Evolutionary conservation across 2,888 invertebrate genomes (phyloP).

Genomic region (Spatulosminthurus flaviceps): DNA sequence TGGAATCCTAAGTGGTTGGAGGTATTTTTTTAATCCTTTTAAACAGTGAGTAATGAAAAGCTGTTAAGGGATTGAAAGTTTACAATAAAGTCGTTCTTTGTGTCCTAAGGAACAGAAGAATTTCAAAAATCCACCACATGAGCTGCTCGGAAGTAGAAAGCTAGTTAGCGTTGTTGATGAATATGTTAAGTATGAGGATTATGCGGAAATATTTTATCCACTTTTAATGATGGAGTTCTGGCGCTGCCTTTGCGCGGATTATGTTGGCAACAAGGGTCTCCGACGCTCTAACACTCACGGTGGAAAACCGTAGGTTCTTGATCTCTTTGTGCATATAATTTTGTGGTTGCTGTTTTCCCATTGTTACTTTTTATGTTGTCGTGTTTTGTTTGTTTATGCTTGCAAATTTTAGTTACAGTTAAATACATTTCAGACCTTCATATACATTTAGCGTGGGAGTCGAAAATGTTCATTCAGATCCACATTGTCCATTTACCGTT

Average conservation of each 20-base stretch:
- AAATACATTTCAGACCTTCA: background rate
- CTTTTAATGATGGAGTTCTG: constrained; percentile 26
- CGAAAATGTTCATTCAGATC: background rate
- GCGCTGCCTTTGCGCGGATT: background rate
- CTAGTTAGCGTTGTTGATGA: background rate
- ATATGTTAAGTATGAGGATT: background rate
- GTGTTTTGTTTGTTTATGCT: no score
- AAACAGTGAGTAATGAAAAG: no score
- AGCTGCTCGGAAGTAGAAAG: background rate
- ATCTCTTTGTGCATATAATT: background rate
- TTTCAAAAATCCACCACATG: background rate
- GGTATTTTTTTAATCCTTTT: constrained; percentile 54
- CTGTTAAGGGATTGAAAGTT: no score
- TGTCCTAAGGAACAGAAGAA: background rate
- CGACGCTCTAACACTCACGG: no score
- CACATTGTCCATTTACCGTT: background rate
- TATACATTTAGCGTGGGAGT: background rate
- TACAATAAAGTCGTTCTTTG: background rate
- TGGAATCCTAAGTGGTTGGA: constrained; percentile 77
- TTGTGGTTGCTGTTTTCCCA: background rate
- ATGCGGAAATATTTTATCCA: constrained; percentile 32
- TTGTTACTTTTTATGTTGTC: no score
- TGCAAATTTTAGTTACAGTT: background rate
- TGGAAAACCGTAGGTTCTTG: background rate
- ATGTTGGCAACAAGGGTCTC: background rate